Evolutionary conservation across 2,888 invertebrate genomes (phyloP).

Genomic region (Latrodectus hesperus): DNA sequence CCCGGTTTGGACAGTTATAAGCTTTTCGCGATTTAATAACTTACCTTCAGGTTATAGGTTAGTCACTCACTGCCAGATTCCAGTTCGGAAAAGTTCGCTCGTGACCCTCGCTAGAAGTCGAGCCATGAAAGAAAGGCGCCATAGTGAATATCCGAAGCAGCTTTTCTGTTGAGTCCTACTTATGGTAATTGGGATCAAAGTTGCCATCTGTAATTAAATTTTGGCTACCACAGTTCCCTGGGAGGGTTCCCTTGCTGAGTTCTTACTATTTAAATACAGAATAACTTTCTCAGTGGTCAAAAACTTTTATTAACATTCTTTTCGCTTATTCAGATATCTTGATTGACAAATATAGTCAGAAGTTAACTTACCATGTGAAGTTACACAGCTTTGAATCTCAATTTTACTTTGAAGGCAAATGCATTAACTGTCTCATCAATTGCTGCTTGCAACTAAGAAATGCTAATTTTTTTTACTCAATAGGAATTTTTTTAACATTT

Average conservation of each 20-base stretch:
- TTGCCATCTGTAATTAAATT: background rate
- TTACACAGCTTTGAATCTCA: too few relatives aligned
- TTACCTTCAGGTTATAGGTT: constrained; percentile 43
- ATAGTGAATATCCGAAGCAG: background rate
- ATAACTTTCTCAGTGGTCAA: too few relatives aligned
- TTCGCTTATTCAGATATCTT: too few relatives aligned
- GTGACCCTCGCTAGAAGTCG: constrained; percentile 18
- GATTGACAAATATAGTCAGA: too few relatives aligned
- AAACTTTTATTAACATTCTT: too few relatives aligned
- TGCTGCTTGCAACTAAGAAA: too few relatives aligned
- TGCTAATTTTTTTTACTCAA: too few relatives aligned
- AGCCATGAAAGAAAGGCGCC: constrained; percentile 3
- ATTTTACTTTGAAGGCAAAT: too few relatives aligned
- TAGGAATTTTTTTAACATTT: too few relatives aligned
- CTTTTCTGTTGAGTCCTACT: background rate
- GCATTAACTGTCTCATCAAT: too few relatives aligned
- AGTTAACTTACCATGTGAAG: too few relatives aligned
- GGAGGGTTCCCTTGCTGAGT: background rate
- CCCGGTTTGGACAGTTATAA: constrained; percentile 27
- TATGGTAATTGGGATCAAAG: constrained; percentile 2
- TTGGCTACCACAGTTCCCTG: background rate
- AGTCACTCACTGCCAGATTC: constrained; percentile 35
- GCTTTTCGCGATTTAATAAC: constrained; percentile 34
- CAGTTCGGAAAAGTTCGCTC: constrained; percentile 12
- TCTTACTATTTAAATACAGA: background rate